A percentile compares a stretch with the other conserved stretches of the same genome.
These are phyloP conservation scores for Thereva nobilitata DNA, from an alignment of 2,888 invertebrate species.

Conservation along the genomic window DNA sequence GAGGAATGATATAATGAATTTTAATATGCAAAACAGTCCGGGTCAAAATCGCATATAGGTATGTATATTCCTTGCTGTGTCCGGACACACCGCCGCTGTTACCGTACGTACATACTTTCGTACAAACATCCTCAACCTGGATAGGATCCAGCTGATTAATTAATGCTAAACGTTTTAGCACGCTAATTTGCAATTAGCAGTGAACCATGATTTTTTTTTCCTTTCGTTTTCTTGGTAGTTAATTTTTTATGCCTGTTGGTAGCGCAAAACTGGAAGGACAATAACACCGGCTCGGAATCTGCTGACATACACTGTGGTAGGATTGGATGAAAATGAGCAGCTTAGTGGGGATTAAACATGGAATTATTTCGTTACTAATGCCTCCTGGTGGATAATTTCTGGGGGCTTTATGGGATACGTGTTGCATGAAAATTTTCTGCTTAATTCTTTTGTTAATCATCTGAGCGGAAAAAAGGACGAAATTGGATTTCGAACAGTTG, in stretches of 20 bases:
- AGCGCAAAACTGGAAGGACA: neutral
- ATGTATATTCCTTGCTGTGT: too few relatives aligned
- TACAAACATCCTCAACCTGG: too few relatives aligned
- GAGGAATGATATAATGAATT: too few relatives aligned
- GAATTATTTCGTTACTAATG: conserved; percentile 17
- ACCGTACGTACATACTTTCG: too few relatives aligned
- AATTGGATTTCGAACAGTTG: neutral
- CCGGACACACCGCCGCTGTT: too few relatives aligned
- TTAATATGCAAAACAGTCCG: too few relatives aligned
- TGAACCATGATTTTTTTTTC: conserved; percentile 12
- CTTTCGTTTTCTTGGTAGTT: neutral
- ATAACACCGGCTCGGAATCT: too few relatives aligned
- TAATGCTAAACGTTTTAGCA: conserved; percentile 33
- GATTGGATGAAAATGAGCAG: too few relatives aligned
- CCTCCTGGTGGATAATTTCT: conserved; percentile 5
- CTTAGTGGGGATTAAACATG: neutral
- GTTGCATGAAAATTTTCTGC: conserved; percentile 5
- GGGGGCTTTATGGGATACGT: neutral
- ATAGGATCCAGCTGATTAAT: conserved; percentile 31
- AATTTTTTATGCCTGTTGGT: conserved; percentile 1
- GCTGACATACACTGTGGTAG: too few relatives aligned
- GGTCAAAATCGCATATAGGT: too few relatives aligned
- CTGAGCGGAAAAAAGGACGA: neutral
- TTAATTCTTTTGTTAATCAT: conserved; percentile 10
- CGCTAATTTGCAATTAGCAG: conserved; percentile 39